Evolutionary conservation across 2,797 vertebrate genomes (phyloP).

Genomic region (Pygocentrus nattereri): DNA sequence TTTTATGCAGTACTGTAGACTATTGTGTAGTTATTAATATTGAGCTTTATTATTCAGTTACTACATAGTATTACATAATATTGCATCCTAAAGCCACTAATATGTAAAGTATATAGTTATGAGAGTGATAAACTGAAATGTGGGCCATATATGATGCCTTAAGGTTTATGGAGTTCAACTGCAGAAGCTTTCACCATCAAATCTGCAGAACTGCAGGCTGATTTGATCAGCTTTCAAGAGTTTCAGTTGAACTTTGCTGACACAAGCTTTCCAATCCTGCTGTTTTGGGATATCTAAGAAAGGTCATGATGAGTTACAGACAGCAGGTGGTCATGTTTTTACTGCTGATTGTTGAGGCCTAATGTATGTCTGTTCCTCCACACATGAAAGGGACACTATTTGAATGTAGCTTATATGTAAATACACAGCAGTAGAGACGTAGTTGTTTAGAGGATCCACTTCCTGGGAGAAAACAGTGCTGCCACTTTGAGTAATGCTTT

Average conservation of each 20-base stretch:
- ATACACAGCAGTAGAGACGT: neutral
- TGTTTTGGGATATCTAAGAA: constrained; percentile 31
- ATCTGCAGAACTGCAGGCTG: too few species aligned
- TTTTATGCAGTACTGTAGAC: too few species aligned
- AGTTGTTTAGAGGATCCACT: neutral
- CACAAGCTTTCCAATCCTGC: neutral
- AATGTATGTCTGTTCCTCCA: constrained; percentile 16
- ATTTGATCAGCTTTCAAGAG: neutral
- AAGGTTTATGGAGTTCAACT: too few species aligned
- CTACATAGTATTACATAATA: too few species aligned
- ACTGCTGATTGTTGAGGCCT: constrained; percentile 28
- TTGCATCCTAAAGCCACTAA: too few species aligned
- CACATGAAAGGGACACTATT: neutral
- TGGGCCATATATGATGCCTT: too few species aligned
- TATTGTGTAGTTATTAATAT: too few species aligned
- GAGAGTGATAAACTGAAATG: too few species aligned
- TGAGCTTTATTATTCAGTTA: too few species aligned
- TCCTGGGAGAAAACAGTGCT: neutral
- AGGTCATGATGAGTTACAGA: neutral
- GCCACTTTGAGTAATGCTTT: neutral
- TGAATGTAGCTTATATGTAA: neutral
- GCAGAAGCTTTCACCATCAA: too few species aligned
- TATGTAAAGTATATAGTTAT: too few species aligned
- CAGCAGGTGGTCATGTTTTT: constrained; percentile 24
- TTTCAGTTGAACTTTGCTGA: neutral